Conservation (phyloP, 1,140 invertebrate species). For the Drosophila gunungcola region DNA sequence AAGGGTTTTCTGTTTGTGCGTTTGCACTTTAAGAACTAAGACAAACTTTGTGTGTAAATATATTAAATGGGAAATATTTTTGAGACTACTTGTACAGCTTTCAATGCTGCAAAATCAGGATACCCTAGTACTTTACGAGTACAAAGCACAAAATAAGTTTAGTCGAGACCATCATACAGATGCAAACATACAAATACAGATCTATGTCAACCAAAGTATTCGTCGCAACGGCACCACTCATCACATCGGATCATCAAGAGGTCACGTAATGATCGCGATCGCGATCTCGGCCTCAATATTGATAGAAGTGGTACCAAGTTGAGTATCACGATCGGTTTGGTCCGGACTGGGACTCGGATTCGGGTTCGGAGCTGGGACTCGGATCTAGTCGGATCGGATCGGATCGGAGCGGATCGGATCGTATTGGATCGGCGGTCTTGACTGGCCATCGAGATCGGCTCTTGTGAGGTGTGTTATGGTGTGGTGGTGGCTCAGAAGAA, state of each 20-base stretch:
- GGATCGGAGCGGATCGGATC: background rate
- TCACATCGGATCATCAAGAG: constrained; percentile 27
- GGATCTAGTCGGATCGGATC: background rate
- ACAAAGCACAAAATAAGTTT: too few relatives aligned
- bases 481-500: constrained; percentile 45
- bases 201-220: constrained; percentile 47
- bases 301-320: constrained; percentile 18
- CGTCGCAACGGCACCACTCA: constrained; percentile 47
- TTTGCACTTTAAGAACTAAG: too few relatives aligned
- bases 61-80: too few relatives aligned
- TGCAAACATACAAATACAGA: background rate
- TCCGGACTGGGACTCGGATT: background rate
- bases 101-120: too few relatives aligned
- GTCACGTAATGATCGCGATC: constrained; percentile 26
- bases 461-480: constrained; percentile 1
- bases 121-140: too few relatives aligned
- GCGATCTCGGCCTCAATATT: constrained; percentile 16
- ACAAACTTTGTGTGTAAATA: too few relatives aligned
- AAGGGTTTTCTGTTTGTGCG: too few relatives aligned
- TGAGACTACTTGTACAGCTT: too few relatives aligned
- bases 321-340: constrained; percentile 31
- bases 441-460: constrained; percentile 50
- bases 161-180: too few relatives aligned
- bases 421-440: constrained; percentile 14
- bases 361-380: background rate